Percentiles rank a stretch among this genome's conserved stretches.
Evolutionary conservation across 1,140 invertebrate genomes (phyloP).

Genomic region (Oscheius sp.): DNA sequence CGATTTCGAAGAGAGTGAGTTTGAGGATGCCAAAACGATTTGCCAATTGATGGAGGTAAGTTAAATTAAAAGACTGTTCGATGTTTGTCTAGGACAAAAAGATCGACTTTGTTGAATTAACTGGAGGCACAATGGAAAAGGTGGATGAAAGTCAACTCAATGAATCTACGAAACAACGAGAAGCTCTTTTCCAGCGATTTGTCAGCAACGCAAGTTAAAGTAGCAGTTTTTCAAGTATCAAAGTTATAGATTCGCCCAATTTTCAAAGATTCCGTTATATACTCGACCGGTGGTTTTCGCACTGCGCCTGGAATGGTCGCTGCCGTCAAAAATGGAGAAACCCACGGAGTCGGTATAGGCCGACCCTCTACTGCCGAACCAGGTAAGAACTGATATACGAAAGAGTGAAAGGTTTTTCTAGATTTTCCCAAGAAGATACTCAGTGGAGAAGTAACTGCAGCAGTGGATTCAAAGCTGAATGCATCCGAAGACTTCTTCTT

Average conservation of each 20-base stretch:
- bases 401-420: background rate
- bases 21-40: constrained; percentile 3
- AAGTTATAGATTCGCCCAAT: constrained; percentile 22
- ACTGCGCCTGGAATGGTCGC: constrained; percentile 40
- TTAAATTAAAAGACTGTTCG: too few species aligned
- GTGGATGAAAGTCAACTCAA: constrained; percentile 30
- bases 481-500: background rate
- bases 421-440: constrained; percentile 21
- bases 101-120: constrained; percentile 51
- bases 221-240: too few species aligned
- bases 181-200: constrained; percentile 33
- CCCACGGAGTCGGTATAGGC: constrained; percentile 44
- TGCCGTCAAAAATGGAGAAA: constrained; percentile 29
- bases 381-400: background rate
- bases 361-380: constrained; percentile 43
- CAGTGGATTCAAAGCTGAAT: constrained; percentile 6
- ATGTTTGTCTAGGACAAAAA: constrained; percentile 31
- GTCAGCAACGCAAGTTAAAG: too few species aligned
- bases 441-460: background rate
- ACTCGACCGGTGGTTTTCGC: constrained; percentile 47
- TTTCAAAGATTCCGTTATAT: constrained; percentile 38
- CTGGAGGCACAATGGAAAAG: constrained; percentile 46
- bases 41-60: background rate
- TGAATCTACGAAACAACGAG: constrained; percentile 40
- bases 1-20: constrained; percentile 36